Base-by-base conservation (phyloP, 2,888 invertebrate species). In the Bibio marci region DNA sequence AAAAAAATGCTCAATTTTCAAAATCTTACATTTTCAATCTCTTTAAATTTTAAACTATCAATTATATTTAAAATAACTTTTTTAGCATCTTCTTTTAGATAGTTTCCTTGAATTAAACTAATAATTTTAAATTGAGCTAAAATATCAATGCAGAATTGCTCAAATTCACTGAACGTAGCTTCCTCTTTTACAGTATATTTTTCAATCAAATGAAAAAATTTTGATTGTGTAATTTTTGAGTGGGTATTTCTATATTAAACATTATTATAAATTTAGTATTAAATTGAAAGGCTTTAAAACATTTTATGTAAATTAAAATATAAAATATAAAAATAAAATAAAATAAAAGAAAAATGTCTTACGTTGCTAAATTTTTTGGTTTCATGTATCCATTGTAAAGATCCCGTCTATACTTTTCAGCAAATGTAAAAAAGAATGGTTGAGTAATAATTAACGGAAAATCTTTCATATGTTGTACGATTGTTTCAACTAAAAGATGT, bases 61-160 rank as follows among this genome's bases (percentile, higher is more conserved):
- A 72, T 53, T 18, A 77, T 69, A 0, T 65, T 66, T 37, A 71
- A 66, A 11, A 73, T 66, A 40, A 77, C 70, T 37, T 62, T 58
- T 18, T 73, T 58, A 1, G 78, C 79, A 11, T 71, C 62, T 36
- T 72, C 61, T 62, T 73, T 66, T 2, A 65, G 66, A 15, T 86
- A 59, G 58, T 91, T 91, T 12, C 90, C 90, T 59, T 87, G 85
- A 37, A 86, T 70, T 34, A 88, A 61, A 5, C 71, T 70, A 63
- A 85, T 78, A 22, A 85, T 58, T 50, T 76, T 80, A 41, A 85
- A 53, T 38, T 70, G 65, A 28, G 68, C 60, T 3, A 76, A 68
- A 43, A 78, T 70, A 2, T 65, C 53, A 0, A 63, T 52, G 2
- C 70, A 65, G 56, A 80, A 85, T 1, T 63, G 53, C 40, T 66